phyloP scores from a whole-genome alignment of 2,888 invertebrate species.

The Cheilosia impressa region DNA sequence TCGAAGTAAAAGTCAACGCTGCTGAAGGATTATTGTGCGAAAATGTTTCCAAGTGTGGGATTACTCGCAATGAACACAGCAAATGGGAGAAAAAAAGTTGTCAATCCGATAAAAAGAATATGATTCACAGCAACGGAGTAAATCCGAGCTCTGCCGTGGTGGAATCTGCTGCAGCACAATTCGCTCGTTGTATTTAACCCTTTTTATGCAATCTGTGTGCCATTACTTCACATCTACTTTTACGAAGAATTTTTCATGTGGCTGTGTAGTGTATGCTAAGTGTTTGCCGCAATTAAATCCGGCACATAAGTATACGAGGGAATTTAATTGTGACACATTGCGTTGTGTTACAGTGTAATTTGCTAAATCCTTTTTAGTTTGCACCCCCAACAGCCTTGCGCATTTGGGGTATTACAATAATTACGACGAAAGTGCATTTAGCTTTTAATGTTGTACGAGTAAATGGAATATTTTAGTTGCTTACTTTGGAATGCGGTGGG shows the following conservation, averaged over 20 bases:
- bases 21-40: no score
- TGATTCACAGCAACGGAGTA: no score
- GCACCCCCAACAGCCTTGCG: conserved; percentile 1
- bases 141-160: not conserved
- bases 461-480: conserved; percentile 48
- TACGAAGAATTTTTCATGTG: not conserved
- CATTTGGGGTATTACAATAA: conserved; percentile 5
- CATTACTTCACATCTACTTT: conserved; percentile 30
- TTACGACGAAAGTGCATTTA: conserved; percentile 57
- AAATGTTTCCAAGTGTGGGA: no score
- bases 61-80: no score
- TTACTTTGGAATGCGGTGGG: conserved; percentile 3
- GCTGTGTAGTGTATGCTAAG: conserved; percentile 43
- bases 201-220: conserved; percentile 8
- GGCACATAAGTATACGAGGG: conserved; percentile 3
- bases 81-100: no score
- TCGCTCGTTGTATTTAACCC: not conserved
- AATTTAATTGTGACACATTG: conserved; percentile 61
- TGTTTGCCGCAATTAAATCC: conserved; percentile 60
- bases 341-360: conserved; percentile 50
- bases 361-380: conserved; percentile 61
- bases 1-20: no score
- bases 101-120: no score
- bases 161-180: not conserved
- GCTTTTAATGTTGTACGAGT: conserved; percentile 42